Base-by-base conservation (phyloP, 2,797 vertebrate genomes). In the Enteromius radiatus region DNA sequence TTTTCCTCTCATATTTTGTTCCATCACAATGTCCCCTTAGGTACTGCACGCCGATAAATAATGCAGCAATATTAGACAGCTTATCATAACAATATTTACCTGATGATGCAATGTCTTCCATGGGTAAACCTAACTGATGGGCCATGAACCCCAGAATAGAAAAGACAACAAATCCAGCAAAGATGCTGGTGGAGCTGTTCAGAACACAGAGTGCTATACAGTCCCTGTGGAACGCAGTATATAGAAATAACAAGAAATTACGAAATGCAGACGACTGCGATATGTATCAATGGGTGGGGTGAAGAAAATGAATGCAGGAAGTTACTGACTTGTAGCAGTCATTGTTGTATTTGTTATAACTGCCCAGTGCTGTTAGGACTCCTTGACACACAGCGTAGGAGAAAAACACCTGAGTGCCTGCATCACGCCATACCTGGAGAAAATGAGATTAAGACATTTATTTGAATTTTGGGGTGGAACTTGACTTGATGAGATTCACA, bases 291-390 rank as follows among this genome's bases (percentile, higher is more conserved):
- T 3, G 21, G 28, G 1, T n/a, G 31, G 10, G 11, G 23, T 41
- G 75, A 5, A 26, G 12, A 43, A 70, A 21, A 61, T 7, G 4
- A 54, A 63, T 26, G 61, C 45, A 26, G 15, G 12, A 38, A 2
- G 15, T 43, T 5, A 56, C 92, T 89, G 86, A 99, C 98, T 93
- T 96, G 94, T 97, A 99, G 86, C 97, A 98, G 92, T 99, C 94
- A 91, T 96, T 97, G 92, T 95, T 95, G 67, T 97, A 99, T 74
- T 96, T 96, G 90, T 98, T 99, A 92, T 97, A 99, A 92, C 98
- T 99, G 71, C 97, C 97, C 86, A 99, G 90, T 61, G 96, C 93
- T 0, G 96, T 98, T 64, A 98, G 92, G n/a, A 97, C 97, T 0
- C 98, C 98, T 86, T 96, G 95, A 82, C 96, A 96, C 81, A 97